Evolutionary conservation across 2,797 vertebrate genomes (phyloP), one percentile per base, ranked within the genome.

Genomic region (Triplophysa yarkandensis): DNA sequence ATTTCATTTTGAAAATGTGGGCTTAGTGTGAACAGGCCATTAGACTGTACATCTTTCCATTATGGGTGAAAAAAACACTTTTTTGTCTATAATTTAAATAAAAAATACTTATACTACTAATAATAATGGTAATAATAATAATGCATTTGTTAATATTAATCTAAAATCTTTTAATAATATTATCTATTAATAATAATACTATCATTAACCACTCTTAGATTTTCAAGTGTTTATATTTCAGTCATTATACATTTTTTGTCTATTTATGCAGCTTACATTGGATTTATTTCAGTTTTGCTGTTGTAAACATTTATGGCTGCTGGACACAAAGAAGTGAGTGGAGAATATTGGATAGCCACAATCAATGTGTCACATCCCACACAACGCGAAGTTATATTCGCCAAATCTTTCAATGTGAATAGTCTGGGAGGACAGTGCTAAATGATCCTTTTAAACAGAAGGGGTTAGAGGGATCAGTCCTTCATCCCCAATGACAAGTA

Each of bases 401-500:
- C 43, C 62, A 0, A 52, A 62, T 28, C 52, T 44, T 63, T 76
- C 27, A n/a, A 34, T 57, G 16, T 71, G 60, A 55, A 46, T 32
- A 55, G 44, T 66, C 46, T 28, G 34, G 64, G 60, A 79, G 54
- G 58, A 76, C 32, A 68, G 54, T 70, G 77, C 60, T 77, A 66
- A 74, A 76, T 73, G 60, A 58, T 46, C 57, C 58, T 46, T 79
- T 77, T 67, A 79, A 77, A 76, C 50, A 60, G 61, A 60, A 50
- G 65, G 58, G 77, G 58, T 63, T 78, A 74, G 39, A 74, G 30
- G 13, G 16, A 64, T 52, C 65, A 63, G 60, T 71, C 66, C 54
- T 71, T 76, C 57, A 62, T 74, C 46, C 83, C 79, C 69, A 85
- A 72, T 75, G 64, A 80, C 83, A 83, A 84, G 81, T 77, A 55